A percentile compares a stretch with the other conserved stretches of the same genome.
These are phyloP conservation scores for Sphaerophoria taeniata DNA, from an alignment of 2,888 invertebrate species.

Conservation along the genomic window DNA sequence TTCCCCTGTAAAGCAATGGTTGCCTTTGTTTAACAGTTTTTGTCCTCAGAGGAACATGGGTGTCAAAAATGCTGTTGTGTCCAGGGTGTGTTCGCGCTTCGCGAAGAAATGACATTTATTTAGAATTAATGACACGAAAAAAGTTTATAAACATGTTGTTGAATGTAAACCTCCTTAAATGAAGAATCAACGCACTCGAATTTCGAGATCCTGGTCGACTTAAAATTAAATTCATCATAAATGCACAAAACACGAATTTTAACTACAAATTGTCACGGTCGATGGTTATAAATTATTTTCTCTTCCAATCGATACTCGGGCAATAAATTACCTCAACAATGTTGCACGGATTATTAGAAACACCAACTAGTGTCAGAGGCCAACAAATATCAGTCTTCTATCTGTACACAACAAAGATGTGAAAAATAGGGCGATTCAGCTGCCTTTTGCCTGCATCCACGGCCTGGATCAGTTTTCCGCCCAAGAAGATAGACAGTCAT, in stretches of 20 bases:
- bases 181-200: too few species aligned
- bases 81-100: too few species aligned
- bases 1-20: too few species aligned
- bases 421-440: constrained; percentile 32
- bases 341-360: not conserved
- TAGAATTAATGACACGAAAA: too few species aligned
- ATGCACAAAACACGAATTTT: not conserved
- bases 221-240: too few species aligned
- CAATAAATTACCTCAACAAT: constrained; percentile 21
- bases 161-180: too few species aligned
- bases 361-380: constrained; percentile 36
- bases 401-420: constrained; percentile 17
- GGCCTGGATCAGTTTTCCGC: constrained; percentile 49
- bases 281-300: not conserved
- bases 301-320: constrained; percentile 22
- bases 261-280: not conserved
- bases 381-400: constrained; percentile 24
- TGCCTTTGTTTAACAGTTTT: too few species aligned
- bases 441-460: constrained; percentile 18
- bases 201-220: too few species aligned
- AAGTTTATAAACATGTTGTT: too few species aligned
- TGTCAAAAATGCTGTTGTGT: too few species aligned
- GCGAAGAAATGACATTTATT: too few species aligned
- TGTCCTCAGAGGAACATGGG: too few species aligned
- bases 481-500: constrained; percentile 36